Evolutionary conservation across 2,888 invertebrate genomes (phyloP).

Genomic region (Acleris sparsana): DNA sequence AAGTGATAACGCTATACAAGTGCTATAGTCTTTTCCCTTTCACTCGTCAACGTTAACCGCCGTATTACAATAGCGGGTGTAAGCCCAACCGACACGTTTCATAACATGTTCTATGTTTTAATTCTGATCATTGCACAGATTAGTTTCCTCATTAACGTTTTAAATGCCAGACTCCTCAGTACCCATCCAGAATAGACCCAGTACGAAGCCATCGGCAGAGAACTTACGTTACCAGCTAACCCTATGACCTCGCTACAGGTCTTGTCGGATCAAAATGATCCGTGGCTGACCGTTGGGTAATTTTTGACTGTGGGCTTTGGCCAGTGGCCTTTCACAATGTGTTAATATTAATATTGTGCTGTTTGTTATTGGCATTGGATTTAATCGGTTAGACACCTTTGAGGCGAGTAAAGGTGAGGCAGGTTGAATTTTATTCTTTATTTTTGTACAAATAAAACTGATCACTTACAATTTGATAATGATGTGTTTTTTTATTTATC

Average conservation of each 20-base stretch:
- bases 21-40: no score
- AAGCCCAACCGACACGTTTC: background rate
- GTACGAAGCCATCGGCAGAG: no score
- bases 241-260: slow-evolving; percentile 30
- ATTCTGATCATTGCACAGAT: slow-evolving; percentile 33
- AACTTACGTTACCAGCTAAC: slow-evolving; percentile 10
- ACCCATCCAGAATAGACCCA: no score
- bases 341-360: slow-evolving; percentile 2
- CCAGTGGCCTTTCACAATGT: slow-evolving; percentile 32
- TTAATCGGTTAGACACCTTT: background rate
- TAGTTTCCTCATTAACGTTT: slow-evolving; percentile 34
- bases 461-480: no score
- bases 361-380: slow-evolving; percentile 24
- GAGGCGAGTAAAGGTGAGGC: background rate
- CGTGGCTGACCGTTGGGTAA: slow-evolving; percentile 37
- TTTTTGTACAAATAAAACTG: no score
- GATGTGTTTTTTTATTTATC: no score
- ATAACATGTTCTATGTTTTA: slow-evolving; percentile 1
- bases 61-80: background rate
- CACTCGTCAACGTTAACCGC: no score
- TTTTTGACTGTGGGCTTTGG: slow-evolving; percentile 36
- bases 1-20: no score
- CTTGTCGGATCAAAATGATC: slow-evolving; percentile 35
- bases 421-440: background rate
- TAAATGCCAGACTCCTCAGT: no score